Evolutionary conservation across 1,140 invertebrate species (phyloP).

Genomic region (Eubasilissa regina): DNA sequence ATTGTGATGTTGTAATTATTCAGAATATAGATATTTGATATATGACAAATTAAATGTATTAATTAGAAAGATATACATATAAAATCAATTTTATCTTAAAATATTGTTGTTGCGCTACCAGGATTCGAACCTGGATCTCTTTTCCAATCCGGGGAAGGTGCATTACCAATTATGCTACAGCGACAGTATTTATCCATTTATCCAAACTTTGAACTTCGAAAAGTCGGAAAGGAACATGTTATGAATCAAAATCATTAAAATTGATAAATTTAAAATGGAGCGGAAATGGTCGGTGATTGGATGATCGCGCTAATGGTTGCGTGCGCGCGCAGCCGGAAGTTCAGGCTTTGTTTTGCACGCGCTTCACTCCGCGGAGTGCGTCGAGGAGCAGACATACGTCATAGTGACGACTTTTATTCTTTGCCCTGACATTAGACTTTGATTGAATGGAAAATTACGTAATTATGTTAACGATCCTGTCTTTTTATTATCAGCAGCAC

Average conservation of each 20-base stretch:
- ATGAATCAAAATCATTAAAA: slow-evolving; percentile 2
- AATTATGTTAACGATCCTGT: slow-evolving; percentile 6
- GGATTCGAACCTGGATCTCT: too few species aligned
- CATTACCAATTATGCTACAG: too few species aligned
- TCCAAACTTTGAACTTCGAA: neutral
- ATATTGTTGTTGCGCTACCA: too few species aligned
- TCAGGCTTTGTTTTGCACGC: slow-evolving; percentile 31
- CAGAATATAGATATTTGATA: too few species aligned
- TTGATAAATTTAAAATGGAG: slow-evolving; percentile 24
- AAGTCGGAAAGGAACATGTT: neutral
- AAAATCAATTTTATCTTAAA: too few species aligned
- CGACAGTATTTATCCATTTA: too few species aligned
- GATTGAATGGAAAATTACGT: neutral
- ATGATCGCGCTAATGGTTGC: slow-evolving; percentile 35
- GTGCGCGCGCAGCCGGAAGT: slow-evolving; percentile 44
- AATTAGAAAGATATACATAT: too few species aligned
- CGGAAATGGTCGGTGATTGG: slow-evolving; percentile 47
- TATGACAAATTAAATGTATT: too few species aligned
- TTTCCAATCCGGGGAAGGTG: too few species aligned
- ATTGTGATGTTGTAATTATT: too few species aligned
- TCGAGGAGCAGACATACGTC: slow-evolving; percentile 43
- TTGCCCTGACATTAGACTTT: slow-evolving; percentile 5
- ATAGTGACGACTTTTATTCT: neutral
- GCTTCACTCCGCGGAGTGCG: slow-evolving; percentile 26
- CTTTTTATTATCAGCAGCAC: neutral